Base-by-base conservation (phyloP, 2,113 vertebrate species). In the Apodemus speciosus region DNA sequence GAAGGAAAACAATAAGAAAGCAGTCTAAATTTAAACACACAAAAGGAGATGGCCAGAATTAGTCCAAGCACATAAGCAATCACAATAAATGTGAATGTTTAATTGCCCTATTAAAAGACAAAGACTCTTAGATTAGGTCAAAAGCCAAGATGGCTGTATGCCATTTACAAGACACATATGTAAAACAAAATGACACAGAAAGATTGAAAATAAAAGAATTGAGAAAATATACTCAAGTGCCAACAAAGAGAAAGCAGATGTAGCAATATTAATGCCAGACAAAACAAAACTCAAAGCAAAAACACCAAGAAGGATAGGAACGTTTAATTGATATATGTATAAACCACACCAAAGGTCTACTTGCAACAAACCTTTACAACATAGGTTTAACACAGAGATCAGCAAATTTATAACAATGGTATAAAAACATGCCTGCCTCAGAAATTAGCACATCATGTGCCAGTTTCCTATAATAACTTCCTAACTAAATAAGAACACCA, bases 261-360 rank as follows among this genome's bases (percentile, higher is more conserved):
- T 88, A 90, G 40, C 25, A 92, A 94, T 77, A 73, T 84, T 56
- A 94, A 91, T 89, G 51, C 46, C 30, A 90, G 56, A 88, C 27
- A 90, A 93, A 96, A 90, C 64, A 94, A 76, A 94, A 96, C 62
- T 96, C 40, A 88, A 92, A 93, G 76, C n/a, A 90, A 86, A 95
- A 94, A 43, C 35, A 89, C 69, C 58, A 38, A 83, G 89, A 93
- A 85, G 46, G 30, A 88, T 76, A 85, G 90, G 43, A 83, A 9
- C 85, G 77, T 76, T 95, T 92, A 35, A 81, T 86, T 92, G 60
- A 62, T 85, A 88, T 79, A 88, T 35, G 23, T 51, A 91, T 9
- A 80, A 4, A 58, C 25, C 49, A 77, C 49, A 84, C 85, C 27
- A 43, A 88, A 92, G 43, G 75, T 90, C 66, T 32, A 88, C 88